These are phyloP conservation scores for Andricus curvator DNA, from an alignment of 2,888 invertebrate species.

Conservation along the genomic window DNA sequence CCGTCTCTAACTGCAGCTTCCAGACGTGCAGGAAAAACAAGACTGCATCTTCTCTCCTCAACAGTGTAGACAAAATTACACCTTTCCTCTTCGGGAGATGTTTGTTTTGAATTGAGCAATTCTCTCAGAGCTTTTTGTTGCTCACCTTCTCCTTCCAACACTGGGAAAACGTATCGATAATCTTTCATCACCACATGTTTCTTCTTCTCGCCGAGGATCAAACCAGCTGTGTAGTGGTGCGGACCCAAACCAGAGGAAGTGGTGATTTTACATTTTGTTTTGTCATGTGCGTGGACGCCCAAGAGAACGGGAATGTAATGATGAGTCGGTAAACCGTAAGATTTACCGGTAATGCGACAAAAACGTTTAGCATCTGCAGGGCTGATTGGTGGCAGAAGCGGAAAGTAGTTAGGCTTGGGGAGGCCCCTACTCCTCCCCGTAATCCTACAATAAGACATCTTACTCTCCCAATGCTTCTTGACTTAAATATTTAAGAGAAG, in stretches of 20 bases:
- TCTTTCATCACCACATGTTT: conserved; percentile 85
- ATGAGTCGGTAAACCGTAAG: conserved; percentile 86
- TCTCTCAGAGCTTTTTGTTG: conserved; percentile 83
- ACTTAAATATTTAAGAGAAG: neutral
- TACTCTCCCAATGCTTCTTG: neutral
- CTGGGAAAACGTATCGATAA: conserved; percentile 87
- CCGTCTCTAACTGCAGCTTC: conserved; percentile 89
- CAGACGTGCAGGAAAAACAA: conserved; percentile 86
- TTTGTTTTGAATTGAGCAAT: conserved; percentile 81
- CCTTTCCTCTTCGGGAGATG: conserved; percentile 79
- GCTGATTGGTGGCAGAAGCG: conserved; percentile 88
- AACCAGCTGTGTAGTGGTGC: conserved; percentile 82
- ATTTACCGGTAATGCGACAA: conserved; percentile 89
- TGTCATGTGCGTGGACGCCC: conserved; percentile 76
- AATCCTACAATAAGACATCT: conserved; percentile 88
- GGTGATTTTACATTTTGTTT: conserved; percentile 84
- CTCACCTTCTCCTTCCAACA: conserved; percentile 85
- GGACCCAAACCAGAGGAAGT: conserved; percentile 82
- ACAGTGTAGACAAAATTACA: conserved; percentile 88
- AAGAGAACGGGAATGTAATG: conserved; percentile 89
- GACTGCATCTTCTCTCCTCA: conserved; percentile 86
- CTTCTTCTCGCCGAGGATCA: conserved; percentile 83
- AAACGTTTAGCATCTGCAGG: conserved; percentile 90
- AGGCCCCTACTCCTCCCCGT: conserved; percentile 89
- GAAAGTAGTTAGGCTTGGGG: conserved; percentile 91